Percentiles rank a stretch among this genome's conserved stretches.
These are phyloP conservation scores for Lepidurus apus DNA, from an alignment of 1,140 invertebrate species.

Conservation along the genomic window DNA sequence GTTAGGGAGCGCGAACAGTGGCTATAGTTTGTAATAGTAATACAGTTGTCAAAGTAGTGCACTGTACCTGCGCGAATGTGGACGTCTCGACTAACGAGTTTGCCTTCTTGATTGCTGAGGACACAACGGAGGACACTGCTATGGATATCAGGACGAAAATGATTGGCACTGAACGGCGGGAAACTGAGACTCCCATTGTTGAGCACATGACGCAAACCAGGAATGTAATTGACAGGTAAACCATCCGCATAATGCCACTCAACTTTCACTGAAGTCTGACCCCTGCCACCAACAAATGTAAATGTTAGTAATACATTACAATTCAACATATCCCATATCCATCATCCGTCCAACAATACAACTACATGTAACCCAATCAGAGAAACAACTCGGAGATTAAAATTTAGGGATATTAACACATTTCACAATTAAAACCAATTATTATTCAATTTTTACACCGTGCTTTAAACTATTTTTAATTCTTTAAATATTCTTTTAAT, in stretches of 20 bases:
- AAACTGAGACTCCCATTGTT: slow-evolving; percentile 48
- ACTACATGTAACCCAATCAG: too few relatives aligned
- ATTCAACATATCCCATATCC: too few relatives aligned
- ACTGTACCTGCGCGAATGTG: slow-evolving; percentile 45
- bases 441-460: too few relatives aligned
- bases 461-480: too few relatives aligned
- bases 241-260: slow-evolving; percentile 65
- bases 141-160: slow-evolving; percentile 49
- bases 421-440: too few relatives aligned
- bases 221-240: slow-evolving; percentile 53
- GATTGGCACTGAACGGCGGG: slow-evolving; percentile 46
- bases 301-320: too few relatives aligned
- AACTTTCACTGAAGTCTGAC: slow-evolving; percentile 47
- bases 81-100: slow-evolving; percentile 45
- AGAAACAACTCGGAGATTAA: too few relatives aligned
- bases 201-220: slow-evolving; percentile 32
- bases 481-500: too few relatives aligned
- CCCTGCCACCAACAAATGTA: not conserved
- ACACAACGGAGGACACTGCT: slow-evolving; percentile 48
- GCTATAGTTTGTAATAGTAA: too few relatives aligned
- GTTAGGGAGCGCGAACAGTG: too few relatives aligned
- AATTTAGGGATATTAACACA: too few relatives aligned
- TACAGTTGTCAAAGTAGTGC: slow-evolving; percentile 30
- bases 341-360: too few relatives aligned
- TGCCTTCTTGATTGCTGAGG: slow-evolving; percentile 46